Conservation (phyloP, 2,797 vertebrate species). For the Pangasius sanitwongsei region DNA sequence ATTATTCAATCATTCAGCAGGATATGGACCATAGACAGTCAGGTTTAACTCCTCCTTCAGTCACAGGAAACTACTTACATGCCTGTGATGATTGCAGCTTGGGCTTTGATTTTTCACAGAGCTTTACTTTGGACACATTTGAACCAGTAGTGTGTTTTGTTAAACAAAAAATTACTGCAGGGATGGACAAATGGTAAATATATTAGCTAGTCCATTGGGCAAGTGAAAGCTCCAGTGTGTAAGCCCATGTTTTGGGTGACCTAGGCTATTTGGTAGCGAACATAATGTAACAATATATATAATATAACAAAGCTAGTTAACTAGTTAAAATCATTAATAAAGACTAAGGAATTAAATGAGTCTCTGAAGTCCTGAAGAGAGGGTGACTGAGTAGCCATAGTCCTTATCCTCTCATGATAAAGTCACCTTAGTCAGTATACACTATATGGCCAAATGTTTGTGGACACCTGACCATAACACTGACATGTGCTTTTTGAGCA, state of each 20-base stretch:
- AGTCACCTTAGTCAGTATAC: background rate
- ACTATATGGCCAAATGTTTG: background rate
- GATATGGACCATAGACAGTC: background rate
- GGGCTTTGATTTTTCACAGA: background rate
- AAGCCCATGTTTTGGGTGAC: background rate
- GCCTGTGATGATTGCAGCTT: background rate
- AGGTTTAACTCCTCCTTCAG: slow-evolving; percentile 14
- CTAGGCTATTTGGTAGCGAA: background rate
- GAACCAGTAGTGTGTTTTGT: background rate
- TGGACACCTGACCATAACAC: background rate
- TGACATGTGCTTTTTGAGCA: background rate
- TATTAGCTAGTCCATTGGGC: background rate
- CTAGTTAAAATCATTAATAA: background rate
- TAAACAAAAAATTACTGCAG: background rate
- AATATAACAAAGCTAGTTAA: background rate
- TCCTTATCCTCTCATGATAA: background rate
- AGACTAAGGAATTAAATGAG: background rate
- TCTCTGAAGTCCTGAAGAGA: background rate
- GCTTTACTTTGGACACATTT: background rate
- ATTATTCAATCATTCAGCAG: slow-evolving; percentile 11
- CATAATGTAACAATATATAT: background rate
- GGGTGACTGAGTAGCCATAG: background rate
- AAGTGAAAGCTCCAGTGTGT: background rate
- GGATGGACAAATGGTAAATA: background rate
- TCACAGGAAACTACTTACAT: background rate